A percentile compares a stretch with the other conserved stretches of the same genome.
These are phyloP conservation scores for Pasiphila rectangulata DNA, from an alignment of 2,888 invertebrate genomes.

Conservation along the genomic window DNA sequence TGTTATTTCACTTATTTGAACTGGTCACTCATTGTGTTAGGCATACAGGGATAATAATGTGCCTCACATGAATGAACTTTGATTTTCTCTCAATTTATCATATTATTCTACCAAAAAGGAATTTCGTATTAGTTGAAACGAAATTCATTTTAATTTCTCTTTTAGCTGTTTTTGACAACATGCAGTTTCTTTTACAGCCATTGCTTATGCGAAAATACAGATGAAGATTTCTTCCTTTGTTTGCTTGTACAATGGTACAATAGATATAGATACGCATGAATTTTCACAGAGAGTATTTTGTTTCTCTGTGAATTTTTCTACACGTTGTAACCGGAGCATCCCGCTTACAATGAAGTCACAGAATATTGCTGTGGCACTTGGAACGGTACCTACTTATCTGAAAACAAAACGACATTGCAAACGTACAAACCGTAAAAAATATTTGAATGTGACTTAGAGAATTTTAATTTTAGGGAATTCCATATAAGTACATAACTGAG, in stretches of 20 bases:
- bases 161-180: background rate
- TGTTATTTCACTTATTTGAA: too few species aligned
- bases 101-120: too few species aligned
- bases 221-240: constrained; percentile 18
- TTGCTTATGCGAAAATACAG: constrained; percentile 14
- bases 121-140: too few species aligned
- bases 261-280: constrained; percentile 4
- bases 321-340: constrained; percentile 13
- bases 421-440: too few species aligned
- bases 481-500: too few species aligned
- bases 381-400: background rate
- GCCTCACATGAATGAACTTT: too few species aligned
- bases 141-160: too few species aligned
- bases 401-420: background rate
- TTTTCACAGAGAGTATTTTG: constrained; percentile 19
- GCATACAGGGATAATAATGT: too few species aligned
- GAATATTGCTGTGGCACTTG: constrained; percentile 3
- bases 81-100: too few species aligned
- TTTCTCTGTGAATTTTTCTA: constrained; percentile 18
- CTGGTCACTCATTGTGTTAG: too few species aligned
- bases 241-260: constrained; percentile 10
- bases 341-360: background rate
- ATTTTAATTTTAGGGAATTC: too few species aligned
- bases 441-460: too few species aligned
- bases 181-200: background rate